Evolutionary conservation across 1,140 invertebrate species (phyloP), one percentile per base, ranked within the genome.

Genomic region (Meteorus sp.): DNA sequence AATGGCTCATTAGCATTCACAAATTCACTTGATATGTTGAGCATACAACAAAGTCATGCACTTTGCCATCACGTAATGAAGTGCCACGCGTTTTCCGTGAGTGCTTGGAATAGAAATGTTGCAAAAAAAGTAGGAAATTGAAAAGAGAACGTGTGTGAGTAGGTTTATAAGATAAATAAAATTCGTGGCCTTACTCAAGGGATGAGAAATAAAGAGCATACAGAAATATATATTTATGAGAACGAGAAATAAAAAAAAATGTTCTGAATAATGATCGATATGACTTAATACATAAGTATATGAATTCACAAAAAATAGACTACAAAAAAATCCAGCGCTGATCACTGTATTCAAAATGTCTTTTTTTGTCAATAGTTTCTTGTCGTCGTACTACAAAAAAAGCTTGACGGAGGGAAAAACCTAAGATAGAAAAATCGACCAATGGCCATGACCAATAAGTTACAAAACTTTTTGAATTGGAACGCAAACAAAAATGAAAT

Each of bases 121-220:
- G 6, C 6, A 31, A 8, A 8, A 31, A 31, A 6, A 1, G 29
- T 8, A 8, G 11, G 11, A 29, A 31, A 31, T 31, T n/a, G n/a
- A n/a, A n/a, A n/a, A n/a, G n/a, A n/a, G n/a, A n/a, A n/a, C n/a
- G 41, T 51, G 2, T 48, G 23, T 27, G 22, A 8, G 23, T 48
- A 11, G 23, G 45, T 22, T n/a, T 13, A n/a, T 22, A n/a, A n/a
- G 11, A 63, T 19, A 44, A 59, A 60, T 52, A 31, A 57, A 57
- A 63, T 59, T 68, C 62, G 67, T 71, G 67, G 70, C 72, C 70
- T 74, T 71, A 76, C 72, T 64, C 59, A 66, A n/a, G n/a, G n/a
- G n/a, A n/a, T n/a, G 62, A 71, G 59, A 61, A 71, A 51, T 67
- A 67, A 22, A 62, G 56, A 61, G 69, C 48, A 29, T 62, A 35